Evolutionary conservation across 2,888 invertebrate genomes (phyloP).

Genomic region (Punctoribates punctum): DNA sequence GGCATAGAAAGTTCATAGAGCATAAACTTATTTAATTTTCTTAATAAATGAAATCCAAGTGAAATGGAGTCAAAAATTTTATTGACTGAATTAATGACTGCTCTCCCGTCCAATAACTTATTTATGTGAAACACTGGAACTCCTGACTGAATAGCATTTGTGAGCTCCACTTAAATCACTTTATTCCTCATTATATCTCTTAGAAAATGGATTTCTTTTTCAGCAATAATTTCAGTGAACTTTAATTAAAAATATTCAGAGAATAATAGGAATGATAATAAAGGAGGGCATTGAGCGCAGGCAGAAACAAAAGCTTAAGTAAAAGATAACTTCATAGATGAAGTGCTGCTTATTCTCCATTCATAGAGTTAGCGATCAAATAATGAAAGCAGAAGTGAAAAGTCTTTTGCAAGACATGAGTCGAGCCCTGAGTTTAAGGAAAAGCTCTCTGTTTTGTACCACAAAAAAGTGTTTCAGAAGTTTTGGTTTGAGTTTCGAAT

Average conservation of each 20-base stretch:
- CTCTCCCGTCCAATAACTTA: background rate
- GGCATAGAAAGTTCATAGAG: too few relatives aligned
- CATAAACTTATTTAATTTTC: too few relatives aligned
- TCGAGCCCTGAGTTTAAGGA: constrained; percentile 1
- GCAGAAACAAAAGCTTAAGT: background rate
- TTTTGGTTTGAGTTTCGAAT: background rate
- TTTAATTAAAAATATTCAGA: constrained; percentile 28
- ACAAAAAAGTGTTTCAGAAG: constrained; percentile 29
- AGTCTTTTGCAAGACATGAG: background rate
- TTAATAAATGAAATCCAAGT: background rate
- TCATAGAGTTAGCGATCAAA: background rate
- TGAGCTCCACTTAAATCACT: background rate
- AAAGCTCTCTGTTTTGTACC: background rate
- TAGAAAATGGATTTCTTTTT: background rate
- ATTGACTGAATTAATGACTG: background rate
- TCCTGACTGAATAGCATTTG: background rate
- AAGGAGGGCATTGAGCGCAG: background rate
- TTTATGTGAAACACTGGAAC: background rate
- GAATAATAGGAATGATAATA: background rate
- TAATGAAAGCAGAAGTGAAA: background rate
- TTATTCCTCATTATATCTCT: background rate
- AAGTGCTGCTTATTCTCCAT: background rate
- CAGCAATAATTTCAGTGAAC: background rate
- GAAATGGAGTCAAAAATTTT: background rate
- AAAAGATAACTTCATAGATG: background rate